Percentiles rank a stretch among this genome's conserved stretches.
Evolutionary conservation across 2,888 invertebrate genomes (phyloP).

Genomic region (Amphiduros pacificus): DNA sequence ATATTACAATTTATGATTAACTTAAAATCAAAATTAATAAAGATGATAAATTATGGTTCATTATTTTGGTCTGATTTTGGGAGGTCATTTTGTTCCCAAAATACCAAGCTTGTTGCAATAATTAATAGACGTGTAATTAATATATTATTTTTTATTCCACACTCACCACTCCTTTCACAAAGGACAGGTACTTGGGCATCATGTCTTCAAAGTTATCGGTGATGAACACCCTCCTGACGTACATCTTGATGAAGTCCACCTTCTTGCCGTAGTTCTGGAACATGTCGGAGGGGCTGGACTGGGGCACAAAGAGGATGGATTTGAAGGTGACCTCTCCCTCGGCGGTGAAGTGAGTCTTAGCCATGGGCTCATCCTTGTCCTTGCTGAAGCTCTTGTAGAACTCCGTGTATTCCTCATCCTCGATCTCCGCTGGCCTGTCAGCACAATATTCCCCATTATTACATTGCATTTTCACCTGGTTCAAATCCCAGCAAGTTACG

Average conservation of each 20-base stretch:
- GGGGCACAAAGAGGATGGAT: constrained; percentile 90
- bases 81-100: too few species aligned
- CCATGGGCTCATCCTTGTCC: constrained; percentile 79
- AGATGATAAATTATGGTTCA: too few species aligned
- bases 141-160: too few species aligned
- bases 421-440: constrained; percentile 72
- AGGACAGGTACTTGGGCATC: constrained; percentile 96
- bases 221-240: constrained; percentile 97
- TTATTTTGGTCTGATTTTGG: too few species aligned
- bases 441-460: not conserved
- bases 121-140: too few species aligned
- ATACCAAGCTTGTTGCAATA: too few species aligned
- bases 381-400: constrained; percentile 96
- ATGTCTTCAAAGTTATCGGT: constrained; percentile 99
- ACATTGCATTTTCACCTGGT: not conserved
- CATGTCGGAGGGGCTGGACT: constrained; percentile 83
- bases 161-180: constrained; percentile 90
- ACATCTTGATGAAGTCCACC: constrained; percentile 93
- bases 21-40: too few species aligned
- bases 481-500: not conserved
- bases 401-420: constrained; percentile 85
- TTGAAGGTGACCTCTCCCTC: constrained; percentile 99
- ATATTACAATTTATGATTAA: too few species aligned
- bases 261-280: constrained; percentile 96
- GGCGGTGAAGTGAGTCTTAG: constrained; percentile 92